Base-by-base conservation (phyloP, 2,888 invertebrate species). In the Cabera pusaria region DNA sequence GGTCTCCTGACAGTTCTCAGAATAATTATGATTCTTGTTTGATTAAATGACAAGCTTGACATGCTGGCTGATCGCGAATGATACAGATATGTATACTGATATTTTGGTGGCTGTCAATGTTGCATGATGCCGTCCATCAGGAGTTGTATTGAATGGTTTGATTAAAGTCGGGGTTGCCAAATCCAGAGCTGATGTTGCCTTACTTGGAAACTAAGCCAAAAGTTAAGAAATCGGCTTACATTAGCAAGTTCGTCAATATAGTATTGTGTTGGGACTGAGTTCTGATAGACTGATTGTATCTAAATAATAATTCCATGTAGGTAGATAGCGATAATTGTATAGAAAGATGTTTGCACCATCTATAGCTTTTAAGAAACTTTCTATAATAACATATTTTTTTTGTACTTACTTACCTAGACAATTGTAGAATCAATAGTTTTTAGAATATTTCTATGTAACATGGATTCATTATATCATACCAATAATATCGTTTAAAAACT, bases 1-100 rank as follows among this genome's bases (percentile, higher is more conserved):
- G 87, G 54, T 51, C 68, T 72, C 73, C 70, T 83, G 84, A 86
- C 87, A 85, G 83, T 77, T 74, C 74, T 70, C 72, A 82, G 86
- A 86, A 84, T 83, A 82, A 53, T n/a, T 53, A 49, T 42, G 55
- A 52, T 52, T 47, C 44, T 43, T 35, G 82, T 78, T 75, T 78
- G 84, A 85, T 82, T 81, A 85, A 68, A 74, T 74, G 78, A 78
- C 74, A 76, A 77, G 80, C 75, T 74, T 71, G 76, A 74, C 72
- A 66, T 59, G 64, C 60, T 65, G 66, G 62, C 62, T 60, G 66
- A 63, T 66, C 64, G 71, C 72, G 67, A 72, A 71, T 67, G 66
- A 66, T 64, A 66, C 72, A 38, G 34, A 34, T 72, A 73, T 73
- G 76, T 71, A 66, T 64, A 66, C 72, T 41, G 34, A 34, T 72